These are phyloP conservation scores for Hemibagrus guttatus DNA, from an alignment of 2,797 vertebrate species.

Conservation along the genomic window DNA sequence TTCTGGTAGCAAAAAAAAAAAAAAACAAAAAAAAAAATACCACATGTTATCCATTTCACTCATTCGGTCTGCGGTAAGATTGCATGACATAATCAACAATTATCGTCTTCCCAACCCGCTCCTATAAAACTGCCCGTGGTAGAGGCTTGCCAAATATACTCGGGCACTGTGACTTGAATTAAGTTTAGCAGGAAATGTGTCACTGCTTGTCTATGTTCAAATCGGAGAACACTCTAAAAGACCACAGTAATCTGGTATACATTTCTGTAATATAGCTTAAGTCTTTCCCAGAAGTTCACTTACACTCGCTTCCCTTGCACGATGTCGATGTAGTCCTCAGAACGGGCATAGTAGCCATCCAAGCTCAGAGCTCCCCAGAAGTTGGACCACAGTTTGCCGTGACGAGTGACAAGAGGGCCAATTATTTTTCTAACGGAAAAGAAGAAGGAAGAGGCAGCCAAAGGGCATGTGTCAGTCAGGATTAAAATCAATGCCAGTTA, in stretches of 20 bases:
- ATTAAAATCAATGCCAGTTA: conserved; percentile 55
- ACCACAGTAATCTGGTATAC: not conserved
- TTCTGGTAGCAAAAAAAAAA: not conserved
- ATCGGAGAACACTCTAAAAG: not conserved
- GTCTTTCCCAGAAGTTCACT: conserved; percentile 66
- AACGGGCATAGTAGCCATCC: conserved; percentile 96
- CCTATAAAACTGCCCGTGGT: not conserved
- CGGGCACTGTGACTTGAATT: not conserved
- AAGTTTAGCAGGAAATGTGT: not conserved
- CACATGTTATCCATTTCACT: conserved; percentile 34
- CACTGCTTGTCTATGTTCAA: conserved; percentile 1
- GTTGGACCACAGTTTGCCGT: conserved; percentile 97
- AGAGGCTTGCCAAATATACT: conserved; percentile 21
- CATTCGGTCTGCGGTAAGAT: conserved; percentile 34
- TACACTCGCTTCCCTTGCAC: conserved; percentile 94
- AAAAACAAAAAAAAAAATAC: conserved; percentile 34
- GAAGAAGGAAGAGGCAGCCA: conserved; percentile 44
- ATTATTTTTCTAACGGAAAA: conserved; percentile 87
- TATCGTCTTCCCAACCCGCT: conserved; percentile 41
- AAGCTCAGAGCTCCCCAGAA: conserved; percentile 96
- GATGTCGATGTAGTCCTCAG: conserved; percentile 97
- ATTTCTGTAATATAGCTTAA: not conserved
- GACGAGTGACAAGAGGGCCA: conserved; percentile 91
- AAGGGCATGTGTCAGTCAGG: conserved; percentile 58
- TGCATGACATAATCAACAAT: conserved; percentile 42